phyloP scores from a whole-genome alignment of 1,140 invertebrate genomes.

The Aphelinus atriplicis region DNA sequence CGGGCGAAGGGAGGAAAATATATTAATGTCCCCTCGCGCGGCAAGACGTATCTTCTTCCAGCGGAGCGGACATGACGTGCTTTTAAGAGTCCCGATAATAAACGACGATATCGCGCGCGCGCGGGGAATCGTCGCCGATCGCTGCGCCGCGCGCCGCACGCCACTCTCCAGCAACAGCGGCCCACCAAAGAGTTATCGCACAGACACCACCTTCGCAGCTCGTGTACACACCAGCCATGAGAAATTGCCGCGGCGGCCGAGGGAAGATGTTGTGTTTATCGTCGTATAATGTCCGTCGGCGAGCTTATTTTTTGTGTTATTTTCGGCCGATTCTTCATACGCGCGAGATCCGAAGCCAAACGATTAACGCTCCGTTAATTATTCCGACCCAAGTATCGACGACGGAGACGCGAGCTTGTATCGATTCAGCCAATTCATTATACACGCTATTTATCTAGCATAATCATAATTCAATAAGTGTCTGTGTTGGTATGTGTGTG shows the following conservation, averaged over 20 bases:
- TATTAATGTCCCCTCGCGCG: conserved; percentile 31
- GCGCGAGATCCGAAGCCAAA: too few relatives aligned
- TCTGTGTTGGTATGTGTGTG: too few relatives aligned
- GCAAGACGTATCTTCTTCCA: conserved; percentile 36
- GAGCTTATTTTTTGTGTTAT: not conserved
- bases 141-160: not conserved
- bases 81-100: conserved; percentile 39
- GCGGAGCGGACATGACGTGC: conserved; percentile 30
- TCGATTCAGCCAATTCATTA: too few relatives aligned
- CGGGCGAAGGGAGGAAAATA: conserved; percentile 30
- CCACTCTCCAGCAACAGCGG: too few relatives aligned
- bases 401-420: too few relatives aligned
- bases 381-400: not conserved
- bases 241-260: conserved; percentile 17
- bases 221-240: not conserved
- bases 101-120: conserved; percentile 20
- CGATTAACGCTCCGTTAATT: not conserved
- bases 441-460: too few relatives aligned
- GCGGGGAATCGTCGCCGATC: conserved; percentile 17
- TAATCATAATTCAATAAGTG: too few relatives aligned
- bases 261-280: conserved; percentile 29
- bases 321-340: too few relatives aligned
- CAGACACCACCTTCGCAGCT: too few relatives aligned
- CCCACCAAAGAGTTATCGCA: too few relatives aligned
- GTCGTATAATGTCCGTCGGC: conserved; percentile 15